Percentiles rank a stretch among this genome's conserved stretches.
Conservation (phyloP, 2,797 vertebrate species). For the Eulemur rubriventer region DNA sequence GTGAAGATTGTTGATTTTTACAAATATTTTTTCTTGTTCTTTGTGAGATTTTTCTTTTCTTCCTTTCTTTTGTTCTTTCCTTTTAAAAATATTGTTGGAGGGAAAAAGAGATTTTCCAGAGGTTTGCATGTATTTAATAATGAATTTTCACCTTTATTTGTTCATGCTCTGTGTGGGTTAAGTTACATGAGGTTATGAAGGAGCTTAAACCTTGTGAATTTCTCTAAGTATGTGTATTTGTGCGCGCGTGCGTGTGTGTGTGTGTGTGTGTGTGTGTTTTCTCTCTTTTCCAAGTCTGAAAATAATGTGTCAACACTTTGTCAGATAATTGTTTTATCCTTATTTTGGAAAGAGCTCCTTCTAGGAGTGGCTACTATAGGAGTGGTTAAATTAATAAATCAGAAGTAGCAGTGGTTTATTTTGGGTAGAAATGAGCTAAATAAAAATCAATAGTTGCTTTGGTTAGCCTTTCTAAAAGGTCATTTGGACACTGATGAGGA, state of each 20-base stretch:
- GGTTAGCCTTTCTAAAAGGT: not conserved
- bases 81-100: not conserved
- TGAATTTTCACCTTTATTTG: not conserved
- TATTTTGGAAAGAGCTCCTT: constrained; percentile 40
- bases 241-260: rapidly evolving
- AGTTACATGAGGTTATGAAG: not conserved
- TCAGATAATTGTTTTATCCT: not conserved
- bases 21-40: not conserved
- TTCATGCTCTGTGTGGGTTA: not conserved
- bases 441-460: not conserved
- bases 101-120: not conserved
- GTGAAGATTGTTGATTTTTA: not conserved
- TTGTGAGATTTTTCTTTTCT: not conserved
- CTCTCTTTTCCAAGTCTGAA: not conserved
- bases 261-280: not conserved
- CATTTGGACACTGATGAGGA: not conserved
- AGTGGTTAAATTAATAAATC: not conserved
- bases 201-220: not conserved
- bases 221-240: not conserved
- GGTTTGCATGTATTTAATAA: not conserved
- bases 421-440: not conserved
- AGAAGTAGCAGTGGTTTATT: not conserved
- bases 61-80: not conserved
- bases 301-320: not conserved
- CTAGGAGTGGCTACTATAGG: not conserved